phyloP scores from a whole-genome alignment of 2,888 invertebrate species.

The Gastracanthus pulcherrimus region DNA sequence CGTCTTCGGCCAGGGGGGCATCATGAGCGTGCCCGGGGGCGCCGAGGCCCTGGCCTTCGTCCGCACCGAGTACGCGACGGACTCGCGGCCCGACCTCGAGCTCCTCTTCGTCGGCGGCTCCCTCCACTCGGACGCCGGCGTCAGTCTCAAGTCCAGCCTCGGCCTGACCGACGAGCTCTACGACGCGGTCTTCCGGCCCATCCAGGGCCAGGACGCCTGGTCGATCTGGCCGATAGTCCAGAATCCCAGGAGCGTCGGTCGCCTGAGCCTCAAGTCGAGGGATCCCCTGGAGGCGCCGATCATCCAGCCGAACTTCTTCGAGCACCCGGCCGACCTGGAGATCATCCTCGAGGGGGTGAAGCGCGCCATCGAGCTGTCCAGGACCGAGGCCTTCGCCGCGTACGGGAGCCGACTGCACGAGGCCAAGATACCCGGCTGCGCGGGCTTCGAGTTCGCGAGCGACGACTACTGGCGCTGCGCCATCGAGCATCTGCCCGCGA shows the following conservation, averaged over 20 bases:
- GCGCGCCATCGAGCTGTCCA: conserved; percentile 78
- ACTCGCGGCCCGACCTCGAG: conserved; percentile 75
- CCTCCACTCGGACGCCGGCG: conserved; percentile 78
- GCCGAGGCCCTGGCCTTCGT: conserved; percentile 77
- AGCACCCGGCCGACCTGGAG: conserved; percentile 79
- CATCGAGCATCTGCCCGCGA: conserved; percentile 81
- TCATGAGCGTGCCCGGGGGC: conserved; percentile 76
- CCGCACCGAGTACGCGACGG: conserved; percentile 76
- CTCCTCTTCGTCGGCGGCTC: conserved; percentile 79
- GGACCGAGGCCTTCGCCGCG: conserved; percentile 77
- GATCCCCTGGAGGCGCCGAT: conserved; percentile 86
- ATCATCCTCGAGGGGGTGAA: conserved; percentile 79
- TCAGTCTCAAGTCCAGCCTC: conserved; percentile 70
- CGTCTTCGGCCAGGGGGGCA: conserved; percentile 70
- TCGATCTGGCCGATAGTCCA: conserved; percentile 84
- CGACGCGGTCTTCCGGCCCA: conserved; percentile 76
- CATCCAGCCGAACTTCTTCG: conserved; percentile 89
- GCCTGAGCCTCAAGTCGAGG: conserved; percentile 83
- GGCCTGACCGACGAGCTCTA: conserved; percentile 75
- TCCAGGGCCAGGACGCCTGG: conserved; percentile 77
- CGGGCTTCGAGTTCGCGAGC: conserved; percentile 76
- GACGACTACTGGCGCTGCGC: conserved; percentile 85
- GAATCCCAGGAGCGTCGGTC: conserved; percentile 85
- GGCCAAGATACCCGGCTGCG: conserved; percentile 80
- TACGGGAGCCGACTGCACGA: conserved; percentile 76